These are phyloP conservation scores for Macrosiphum euphorbiae DNA, from an alignment of 2,888 invertebrate species.

Conservation along the genomic window DNA sequence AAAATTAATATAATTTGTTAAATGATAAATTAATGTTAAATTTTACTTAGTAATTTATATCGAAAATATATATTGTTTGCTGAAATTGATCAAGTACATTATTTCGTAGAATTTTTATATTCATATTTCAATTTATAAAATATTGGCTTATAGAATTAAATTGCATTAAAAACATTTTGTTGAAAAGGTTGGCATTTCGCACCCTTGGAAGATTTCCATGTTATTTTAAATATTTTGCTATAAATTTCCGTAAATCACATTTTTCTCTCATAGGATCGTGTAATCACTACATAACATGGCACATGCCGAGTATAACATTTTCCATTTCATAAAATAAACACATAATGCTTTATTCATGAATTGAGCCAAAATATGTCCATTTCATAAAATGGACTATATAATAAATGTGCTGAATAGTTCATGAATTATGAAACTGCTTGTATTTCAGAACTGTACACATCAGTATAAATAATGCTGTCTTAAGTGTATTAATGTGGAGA, in stretches of 20 bases:
- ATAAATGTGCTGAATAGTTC: neutral
- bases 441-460: neutral
- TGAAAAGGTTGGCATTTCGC: neutral
- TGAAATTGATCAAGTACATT: too few species aligned
- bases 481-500: neutral
- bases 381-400: neutral
- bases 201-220: neutral
- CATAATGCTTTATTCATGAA: conserved; percentile 2
- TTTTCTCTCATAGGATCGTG: neutral
- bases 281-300: neutral
- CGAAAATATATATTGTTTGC: too few species aligned
- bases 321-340: neutral
- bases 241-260: neutral
- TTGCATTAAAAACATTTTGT: neutral
- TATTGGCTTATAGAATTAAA: neutral
- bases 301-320: neutral
- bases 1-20: too few species aligned
- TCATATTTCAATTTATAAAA: neutral
- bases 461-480: neutral
- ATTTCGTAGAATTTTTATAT: too few species aligned
- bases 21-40: too few species aligned
- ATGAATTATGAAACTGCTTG: neutral
- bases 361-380: neutral
- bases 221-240: neutral
- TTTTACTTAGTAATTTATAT: too few species aligned